phyloP scores from a whole-genome alignment of 2,113 vertebrate species.

The Gavialis gangeticus region DNA sequence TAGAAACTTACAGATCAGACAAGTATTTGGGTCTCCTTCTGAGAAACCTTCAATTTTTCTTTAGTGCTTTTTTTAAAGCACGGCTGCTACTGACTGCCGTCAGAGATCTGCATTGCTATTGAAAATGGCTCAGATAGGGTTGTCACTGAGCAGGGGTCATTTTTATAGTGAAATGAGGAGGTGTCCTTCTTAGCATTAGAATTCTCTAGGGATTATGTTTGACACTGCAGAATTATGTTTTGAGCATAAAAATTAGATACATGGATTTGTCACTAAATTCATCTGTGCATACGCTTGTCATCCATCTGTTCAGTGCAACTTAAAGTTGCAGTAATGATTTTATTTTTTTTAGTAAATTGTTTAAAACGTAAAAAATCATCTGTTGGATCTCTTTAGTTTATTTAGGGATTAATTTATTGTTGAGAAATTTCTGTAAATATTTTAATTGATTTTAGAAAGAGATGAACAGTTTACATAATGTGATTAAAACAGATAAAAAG shows the following conservation, averaged over 20 bases:
- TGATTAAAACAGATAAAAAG: neutral
- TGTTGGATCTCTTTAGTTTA: constrained; percentile 52
- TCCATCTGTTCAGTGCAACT: constrained; percentile 73
- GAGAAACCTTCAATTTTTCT: constrained; percentile 3
- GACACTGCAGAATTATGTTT: constrained; percentile 70
- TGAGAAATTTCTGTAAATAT: constrained; percentile 45
- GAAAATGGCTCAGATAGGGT: neutral
- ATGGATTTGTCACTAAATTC: constrained; percentile 74
- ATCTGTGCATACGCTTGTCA: constrained; percentile 72
- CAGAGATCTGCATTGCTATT: neutral
- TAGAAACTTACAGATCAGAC: constrained; percentile 38
- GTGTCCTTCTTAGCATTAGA: constrained; percentile 29
- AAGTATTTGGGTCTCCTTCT: constrained; percentile 30
- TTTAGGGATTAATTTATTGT: constrained; percentile 41
- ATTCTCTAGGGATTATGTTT: constrained; percentile 63
- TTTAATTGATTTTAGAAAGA: constrained; percentile 16
- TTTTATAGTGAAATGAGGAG: constrained; percentile 49
- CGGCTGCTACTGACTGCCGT: neutral
- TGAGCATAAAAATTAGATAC: constrained; percentile 73
- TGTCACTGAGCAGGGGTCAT: neutral
- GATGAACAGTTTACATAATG: neutral
- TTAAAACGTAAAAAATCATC: constrained; percentile 42
- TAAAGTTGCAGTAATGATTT: constrained; percentile 58
- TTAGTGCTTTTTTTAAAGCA: neutral
- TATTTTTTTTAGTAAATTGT: constrained; percentile 60